Conservation (phyloP, 2,888 invertebrate genomes). For the Hyposoter didymator region DNA sequence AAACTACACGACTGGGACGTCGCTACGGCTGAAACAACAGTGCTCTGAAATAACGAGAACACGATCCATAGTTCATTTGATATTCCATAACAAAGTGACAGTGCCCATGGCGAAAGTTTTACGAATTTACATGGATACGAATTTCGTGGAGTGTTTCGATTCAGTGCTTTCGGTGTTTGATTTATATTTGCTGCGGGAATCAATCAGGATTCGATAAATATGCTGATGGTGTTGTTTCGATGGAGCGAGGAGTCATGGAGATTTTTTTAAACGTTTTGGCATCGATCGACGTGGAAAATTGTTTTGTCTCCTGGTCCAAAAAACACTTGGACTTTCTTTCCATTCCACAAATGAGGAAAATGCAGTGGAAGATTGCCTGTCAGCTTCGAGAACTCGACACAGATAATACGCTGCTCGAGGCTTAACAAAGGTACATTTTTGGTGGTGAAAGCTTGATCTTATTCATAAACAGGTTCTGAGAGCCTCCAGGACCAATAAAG, state of each 20-base stretch:
- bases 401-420: slow-evolving; percentile 46
- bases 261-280: neutral
- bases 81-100: neutral
- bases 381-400: slow-evolving; percentile 32
- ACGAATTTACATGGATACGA: neutral
- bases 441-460: neutral
- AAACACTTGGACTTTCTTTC: neutral
- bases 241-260: neutral
- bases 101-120: slow-evolving; percentile 6
- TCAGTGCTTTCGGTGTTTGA: neutral
- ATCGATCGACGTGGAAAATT: neutral
- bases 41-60: neutral
- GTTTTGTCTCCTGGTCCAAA: neutral
- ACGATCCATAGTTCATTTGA: neutral
- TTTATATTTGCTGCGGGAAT: neutral
- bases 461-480: neutral
- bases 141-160: neutral
- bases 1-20: neutral
- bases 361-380: slow-evolving; percentile 20
- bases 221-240: slow-evolving; percentile 2
- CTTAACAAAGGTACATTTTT: slow-evolving; percentile 32
- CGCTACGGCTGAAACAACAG: neutral
- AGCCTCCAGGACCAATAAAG: neutral
- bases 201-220: neutral
- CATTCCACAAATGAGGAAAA: neutral